A percentile compares a stretch with the other conserved stretches of the same genome.
phyloP scores from a whole-genome alignment of 2,888 invertebrate species.

The Limenitis camilla region DNA sequence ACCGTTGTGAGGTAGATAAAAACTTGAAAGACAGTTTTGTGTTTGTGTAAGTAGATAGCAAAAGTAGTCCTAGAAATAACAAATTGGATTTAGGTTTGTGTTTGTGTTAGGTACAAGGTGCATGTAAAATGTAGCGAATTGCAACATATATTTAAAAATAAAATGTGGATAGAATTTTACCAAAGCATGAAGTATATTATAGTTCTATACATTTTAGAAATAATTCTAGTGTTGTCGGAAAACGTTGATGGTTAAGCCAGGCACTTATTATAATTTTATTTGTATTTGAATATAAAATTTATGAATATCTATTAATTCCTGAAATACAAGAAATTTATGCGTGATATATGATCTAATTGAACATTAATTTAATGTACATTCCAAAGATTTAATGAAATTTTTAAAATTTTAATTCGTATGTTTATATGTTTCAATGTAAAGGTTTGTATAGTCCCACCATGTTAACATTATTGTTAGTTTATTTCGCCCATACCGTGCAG shows the following conservation, averaged over 20 bases:
- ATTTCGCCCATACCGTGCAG: too few relatives aligned
- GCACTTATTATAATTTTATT: too few relatives aligned
- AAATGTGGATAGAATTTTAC: conserved; percentile 36
- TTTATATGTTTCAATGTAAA: background rate
- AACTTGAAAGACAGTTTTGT: conserved; percentile 34
- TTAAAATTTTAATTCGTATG: too few relatives aligned
- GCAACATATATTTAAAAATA: conserved; percentile 28
- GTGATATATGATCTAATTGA: too few relatives aligned
- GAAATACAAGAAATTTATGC: too few relatives aligned
- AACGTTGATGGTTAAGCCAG: background rate
- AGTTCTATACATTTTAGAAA: background rate
- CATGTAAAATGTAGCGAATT: conserved; percentile 52
- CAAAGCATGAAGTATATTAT: conserved; percentile 35
- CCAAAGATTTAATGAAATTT: too few relatives aligned
- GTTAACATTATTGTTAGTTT: background rate
- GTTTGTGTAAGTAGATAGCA: conserved; percentile 35
- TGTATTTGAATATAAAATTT: too few relatives aligned
- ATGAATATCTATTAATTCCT: too few relatives aligned
- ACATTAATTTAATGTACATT: too few relatives aligned
- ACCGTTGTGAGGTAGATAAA: conserved; percentile 23
- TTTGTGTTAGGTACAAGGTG: conserved; percentile 54
- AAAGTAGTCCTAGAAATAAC: conserved; percentile 48
- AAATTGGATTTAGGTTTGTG: conserved; percentile 49
- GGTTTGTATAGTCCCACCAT: background rate
- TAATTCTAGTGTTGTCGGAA: background rate